Base-by-base conservation (phyloP, 2,113 vertebrate genomes). In the Onychorhynchus coronatus region DNA sequence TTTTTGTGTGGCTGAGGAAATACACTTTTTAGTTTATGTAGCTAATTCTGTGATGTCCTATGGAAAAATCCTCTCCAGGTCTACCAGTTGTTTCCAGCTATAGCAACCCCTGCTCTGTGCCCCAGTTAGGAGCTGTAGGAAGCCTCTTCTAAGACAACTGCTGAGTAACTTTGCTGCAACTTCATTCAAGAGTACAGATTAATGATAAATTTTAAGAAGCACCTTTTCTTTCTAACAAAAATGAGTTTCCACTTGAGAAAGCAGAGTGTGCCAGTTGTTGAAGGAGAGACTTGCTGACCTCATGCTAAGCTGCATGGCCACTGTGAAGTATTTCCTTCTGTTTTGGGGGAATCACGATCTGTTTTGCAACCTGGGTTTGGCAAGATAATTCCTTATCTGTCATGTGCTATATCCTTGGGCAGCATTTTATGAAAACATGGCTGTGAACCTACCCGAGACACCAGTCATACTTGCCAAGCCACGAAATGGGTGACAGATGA, bases 381-480 rank as follows among this genome's bases (percentile, higher is more conserved):
- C 30, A 67, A 77, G 46, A 13, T 41, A 66, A 80, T 62, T 61
- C 72, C 12, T 94, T 62, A 46, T 56, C 47, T 68, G 53, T 75
- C 0, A 0, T 0, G 0, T 3, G 6, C n/a, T 66, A 1, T 78
- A 1, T 52, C 12, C n/a, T 22, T 41, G 22, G 72, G 55, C 31
- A 55, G 12, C 11, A 19, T 82, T 94, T 75, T 39, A 30, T 72
- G 61, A 61, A 78, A 89, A 68, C 8, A 0, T 41, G 77, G 19
- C 76, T 92, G 14, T 77, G 72, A 80, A 80, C 35, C n/a, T 86
- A 35, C 47, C 80, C 52, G 65, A 72, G 65, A 62, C 47, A 63
- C 12, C 13, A 65, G 9, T 75, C 37, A 16, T 39, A 25, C 20
- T 72, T 87, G 46, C 73, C 37, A 56, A 78, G 56, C 14, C 53